Evolutionary conservation across 2,113 vertebrate species (phyloP).

Genomic region (Oryzias curvinotus): DNA sequence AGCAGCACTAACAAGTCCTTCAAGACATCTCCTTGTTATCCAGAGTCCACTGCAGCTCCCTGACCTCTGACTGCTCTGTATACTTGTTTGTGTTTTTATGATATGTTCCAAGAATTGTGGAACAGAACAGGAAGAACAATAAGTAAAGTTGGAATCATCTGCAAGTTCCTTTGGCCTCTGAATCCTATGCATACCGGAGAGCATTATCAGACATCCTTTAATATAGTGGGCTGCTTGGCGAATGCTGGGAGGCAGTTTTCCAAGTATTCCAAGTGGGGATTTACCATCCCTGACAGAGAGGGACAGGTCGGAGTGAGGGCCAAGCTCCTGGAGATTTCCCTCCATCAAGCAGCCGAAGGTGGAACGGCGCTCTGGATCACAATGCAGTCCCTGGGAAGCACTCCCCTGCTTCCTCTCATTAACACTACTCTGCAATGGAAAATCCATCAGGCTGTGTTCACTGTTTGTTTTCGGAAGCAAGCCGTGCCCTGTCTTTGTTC

Average conservation of each 20-base stretch:
- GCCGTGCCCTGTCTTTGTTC: slow-evolving; percentile 72
- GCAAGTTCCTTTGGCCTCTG: slow-evolving; percentile 57
- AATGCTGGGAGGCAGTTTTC: slow-evolving; percentile 50
- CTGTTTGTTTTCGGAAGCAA: slow-evolving; percentile 76
- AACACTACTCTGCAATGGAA: slow-evolving; percentile 71
- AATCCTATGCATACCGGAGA: slow-evolving; percentile 44
- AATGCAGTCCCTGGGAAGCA: slow-evolving; percentile 77
- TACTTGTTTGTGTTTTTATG: slow-evolving; percentile 48
- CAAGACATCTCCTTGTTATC: slow-evolving; percentile 32
- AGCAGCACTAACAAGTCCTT: neutral
- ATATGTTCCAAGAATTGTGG: slow-evolving; percentile 56
- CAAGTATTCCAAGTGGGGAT: slow-evolving; percentile 60
- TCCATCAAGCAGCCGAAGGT: slow-evolving; percentile 51
- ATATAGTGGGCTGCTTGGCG: slow-evolving; percentile 24
- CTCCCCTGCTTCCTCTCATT: slow-evolving; percentile 76
- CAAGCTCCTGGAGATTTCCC: slow-evolving; percentile 63
- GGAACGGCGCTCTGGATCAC: slow-evolving; percentile 57
- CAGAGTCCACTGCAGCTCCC: slow-evolving; percentile 33
- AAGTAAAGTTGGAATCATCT: slow-evolving; percentile 52
- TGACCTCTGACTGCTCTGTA: slow-evolving; percentile 48
- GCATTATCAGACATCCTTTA: slow-evolving; percentile 65
- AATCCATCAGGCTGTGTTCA: slow-evolving; percentile 71
- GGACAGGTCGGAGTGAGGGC: slow-evolving; percentile 43
- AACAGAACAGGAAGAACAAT: slow-evolving; percentile 58
- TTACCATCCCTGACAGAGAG: slow-evolving; percentile 41